Conservation (phyloP, 37 sponge, comb jelly and placozoan species). For the Mnemiopsis leidyi region DNA sequence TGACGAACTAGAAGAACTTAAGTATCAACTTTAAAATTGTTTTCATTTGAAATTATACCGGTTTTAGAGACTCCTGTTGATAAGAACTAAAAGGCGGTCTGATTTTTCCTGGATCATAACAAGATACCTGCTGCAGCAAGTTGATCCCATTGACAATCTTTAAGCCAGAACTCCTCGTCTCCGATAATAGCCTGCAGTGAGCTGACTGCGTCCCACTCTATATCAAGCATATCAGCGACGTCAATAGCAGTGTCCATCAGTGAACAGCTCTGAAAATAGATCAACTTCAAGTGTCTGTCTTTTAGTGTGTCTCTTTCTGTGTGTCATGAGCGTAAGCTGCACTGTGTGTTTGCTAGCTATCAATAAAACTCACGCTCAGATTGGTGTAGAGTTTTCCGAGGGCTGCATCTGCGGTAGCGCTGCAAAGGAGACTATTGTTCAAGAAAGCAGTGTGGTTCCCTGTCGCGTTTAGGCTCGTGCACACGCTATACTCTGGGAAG, state of each 20-base stretch:
- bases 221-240: background rate
- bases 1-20: too few relatives aligned
- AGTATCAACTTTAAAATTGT: too few relatives aligned
- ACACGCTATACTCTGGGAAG: background rate
- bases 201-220: background rate
- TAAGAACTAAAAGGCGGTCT: too few relatives aligned
- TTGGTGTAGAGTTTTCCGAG: background rate
- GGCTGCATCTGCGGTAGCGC: background rate
- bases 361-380: background rate
- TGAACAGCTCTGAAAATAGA: background rate
- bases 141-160: background rate
- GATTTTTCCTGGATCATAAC: background rate
- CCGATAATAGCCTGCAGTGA: background rate
- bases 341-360: too few relatives aligned
- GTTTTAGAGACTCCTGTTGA: too few relatives aligned
- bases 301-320: too few relatives aligned
- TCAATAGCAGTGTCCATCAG: background rate
- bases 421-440: background rate
- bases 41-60: too few relatives aligned
- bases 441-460: background rate
- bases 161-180: background rate
- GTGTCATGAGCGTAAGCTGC: too few relatives aligned
- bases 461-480: background rate
- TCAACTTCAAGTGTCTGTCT: too few relatives aligned
- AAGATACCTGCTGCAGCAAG: slow-evolving; percentile 2